Conservation (phyloP, 2,888 invertebrate species). For the Noctua pronuba region DNA sequence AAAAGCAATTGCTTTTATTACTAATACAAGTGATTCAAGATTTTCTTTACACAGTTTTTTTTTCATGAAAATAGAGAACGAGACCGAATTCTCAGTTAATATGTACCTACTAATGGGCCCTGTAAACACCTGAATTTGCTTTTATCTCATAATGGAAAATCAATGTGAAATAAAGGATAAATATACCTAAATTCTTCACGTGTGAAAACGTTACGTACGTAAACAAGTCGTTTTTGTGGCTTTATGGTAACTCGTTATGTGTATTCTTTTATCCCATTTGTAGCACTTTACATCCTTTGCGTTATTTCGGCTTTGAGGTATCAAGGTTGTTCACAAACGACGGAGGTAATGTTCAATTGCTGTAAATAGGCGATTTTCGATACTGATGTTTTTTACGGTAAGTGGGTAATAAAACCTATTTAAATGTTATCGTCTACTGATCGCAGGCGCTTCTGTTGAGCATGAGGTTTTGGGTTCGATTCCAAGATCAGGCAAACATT, state of each 20-base stretch:
- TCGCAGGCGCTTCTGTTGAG: background rate
- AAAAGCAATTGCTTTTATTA: constrained; percentile 1
- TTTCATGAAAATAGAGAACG: background rate
- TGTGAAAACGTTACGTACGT: too few species aligned
- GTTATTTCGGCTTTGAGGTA: constrained; percentile 18
- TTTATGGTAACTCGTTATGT: constrained; percentile 10
- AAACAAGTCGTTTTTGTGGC: background rate
- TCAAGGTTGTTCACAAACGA: constrained; percentile 10
- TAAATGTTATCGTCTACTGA: background rate
- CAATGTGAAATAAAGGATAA: constrained; percentile 25
- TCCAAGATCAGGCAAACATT: background rate
- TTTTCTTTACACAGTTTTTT: background rate
- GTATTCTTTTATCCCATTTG: constrained; percentile 8
- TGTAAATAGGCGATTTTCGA: background rate
- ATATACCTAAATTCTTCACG: background rate
- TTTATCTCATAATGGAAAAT: constrained; percentile 1
- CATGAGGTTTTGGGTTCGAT: background rate
- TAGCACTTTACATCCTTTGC: constrained; percentile 7
- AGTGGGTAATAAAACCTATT: background rate
- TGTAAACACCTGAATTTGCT: background rate
- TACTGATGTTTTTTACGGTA: background rate
- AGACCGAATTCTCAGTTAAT: background rate
- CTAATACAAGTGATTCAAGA: background rate
- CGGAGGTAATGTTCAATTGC: constrained; percentile 19
- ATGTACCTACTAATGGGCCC: background rate